These are phyloP conservation scores for Radopholus similis DNA, from an alignment of 1,140 invertebrate genomes.

Conservation along the genomic window DNA sequence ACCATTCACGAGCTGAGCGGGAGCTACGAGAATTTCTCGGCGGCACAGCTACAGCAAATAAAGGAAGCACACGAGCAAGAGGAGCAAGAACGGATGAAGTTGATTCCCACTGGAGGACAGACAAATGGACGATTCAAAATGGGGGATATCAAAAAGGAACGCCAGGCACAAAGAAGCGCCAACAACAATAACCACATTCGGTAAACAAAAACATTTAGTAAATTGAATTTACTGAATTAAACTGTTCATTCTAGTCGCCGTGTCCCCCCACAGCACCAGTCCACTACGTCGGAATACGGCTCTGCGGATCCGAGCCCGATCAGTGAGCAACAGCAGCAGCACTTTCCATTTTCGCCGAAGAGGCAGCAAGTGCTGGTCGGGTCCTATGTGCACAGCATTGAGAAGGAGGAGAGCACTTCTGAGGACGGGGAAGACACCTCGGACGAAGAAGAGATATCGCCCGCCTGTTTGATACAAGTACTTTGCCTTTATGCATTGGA, in stretches of 20 bases:
- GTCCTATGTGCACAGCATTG: not conserved
- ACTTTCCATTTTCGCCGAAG: not conserved
- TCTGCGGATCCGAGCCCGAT: not conserved
- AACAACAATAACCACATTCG: not conserved
- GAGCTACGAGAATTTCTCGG: not conserved
- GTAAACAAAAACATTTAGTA: not conserved
- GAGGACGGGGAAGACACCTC: not conserved
- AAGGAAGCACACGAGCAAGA: not conserved
- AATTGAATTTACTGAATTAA: not conserved
- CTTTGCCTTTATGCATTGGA: too few species aligned
- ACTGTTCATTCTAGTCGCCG: not conserved
- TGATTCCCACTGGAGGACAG: too few species aligned
- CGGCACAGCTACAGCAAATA: not conserved
- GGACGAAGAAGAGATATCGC: not conserved
- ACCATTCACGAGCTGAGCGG: not conserved
- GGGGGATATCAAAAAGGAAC: not conserved
- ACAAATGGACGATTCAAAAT: not conserved
- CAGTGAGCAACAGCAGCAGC: not conserved
- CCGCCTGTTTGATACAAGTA: not conserved
- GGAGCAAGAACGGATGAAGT: too few species aligned
- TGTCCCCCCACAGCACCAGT: not conserved
- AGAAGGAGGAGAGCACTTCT: not conserved
- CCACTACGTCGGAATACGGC: not conserved
- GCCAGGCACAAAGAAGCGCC: not conserved
- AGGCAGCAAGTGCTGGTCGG: not conserved